Percentiles rank a stretch among this genome's conserved stretches.
Evolutionary conservation across 2,888 invertebrate genomes (phyloP).

Genomic region (Apamea sordens): DNA sequence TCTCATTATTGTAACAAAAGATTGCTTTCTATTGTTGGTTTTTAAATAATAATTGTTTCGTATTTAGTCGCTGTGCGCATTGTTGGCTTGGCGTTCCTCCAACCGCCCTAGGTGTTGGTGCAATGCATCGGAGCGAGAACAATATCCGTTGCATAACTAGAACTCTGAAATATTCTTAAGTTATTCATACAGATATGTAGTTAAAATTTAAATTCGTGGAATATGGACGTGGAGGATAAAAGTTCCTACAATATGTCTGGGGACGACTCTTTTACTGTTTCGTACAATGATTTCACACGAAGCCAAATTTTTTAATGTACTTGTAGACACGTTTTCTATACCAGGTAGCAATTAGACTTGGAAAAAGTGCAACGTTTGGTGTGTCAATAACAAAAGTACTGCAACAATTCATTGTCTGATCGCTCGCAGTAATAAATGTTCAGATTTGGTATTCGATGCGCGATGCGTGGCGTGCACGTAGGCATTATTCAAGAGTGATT

Average conservation of each 20-base stretch:
- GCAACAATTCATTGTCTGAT: slow-evolving; percentile 3
- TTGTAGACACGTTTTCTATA: not conserved
- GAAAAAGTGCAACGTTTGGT: not conserved
- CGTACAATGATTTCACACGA: not conserved
- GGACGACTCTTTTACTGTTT: not conserved
- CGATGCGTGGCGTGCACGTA: slow-evolving; percentile 17
- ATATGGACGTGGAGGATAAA: not conserved
- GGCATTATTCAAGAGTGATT: slow-evolving; percentile 39
- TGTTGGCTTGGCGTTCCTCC: slow-evolving; percentile 71
- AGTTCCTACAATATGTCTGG: not conserved
- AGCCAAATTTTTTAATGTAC: not conserved
- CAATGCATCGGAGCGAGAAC: slow-evolving; percentile 59
- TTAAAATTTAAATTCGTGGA: slow-evolving; percentile 28
- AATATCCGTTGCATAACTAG: slow-evolving; percentile 49
- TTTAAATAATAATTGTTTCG: slow-evolving; percentile 69
- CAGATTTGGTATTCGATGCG: slow-evolving; percentile 26
- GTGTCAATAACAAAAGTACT: not conserved
- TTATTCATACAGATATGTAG: slow-evolving; percentile 37
- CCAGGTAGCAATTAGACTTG: not conserved
- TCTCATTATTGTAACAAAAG: slow-evolving; percentile 71
- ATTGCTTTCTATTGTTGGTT: slow-evolving; percentile 70
- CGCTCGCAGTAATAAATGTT: slow-evolving; percentile 12
- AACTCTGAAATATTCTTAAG: slow-evolving; percentile 33
- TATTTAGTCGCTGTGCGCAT: slow-evolving; percentile 66
- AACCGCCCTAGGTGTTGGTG: slow-evolving; percentile 65